Conservation (phyloP, 2,113 vertebrate species). For the Conger conger region DNA sequence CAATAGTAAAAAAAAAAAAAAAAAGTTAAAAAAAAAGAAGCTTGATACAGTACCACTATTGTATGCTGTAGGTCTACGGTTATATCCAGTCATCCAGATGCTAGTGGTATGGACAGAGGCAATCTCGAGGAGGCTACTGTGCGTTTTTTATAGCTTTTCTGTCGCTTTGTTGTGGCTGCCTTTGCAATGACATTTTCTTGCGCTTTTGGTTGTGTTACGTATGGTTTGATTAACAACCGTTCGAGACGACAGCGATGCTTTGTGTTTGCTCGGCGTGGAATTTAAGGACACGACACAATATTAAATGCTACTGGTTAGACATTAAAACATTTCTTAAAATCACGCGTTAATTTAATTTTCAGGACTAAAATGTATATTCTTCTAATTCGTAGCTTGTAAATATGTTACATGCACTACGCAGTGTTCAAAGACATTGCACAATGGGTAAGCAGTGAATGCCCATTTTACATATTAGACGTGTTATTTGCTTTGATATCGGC, state of each 20-base stretch:
- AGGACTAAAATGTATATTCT: not conserved
- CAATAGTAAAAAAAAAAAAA: too few species aligned
- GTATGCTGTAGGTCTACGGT: too few species aligned
- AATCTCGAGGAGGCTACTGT: not conserved
- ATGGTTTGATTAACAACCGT: not conserved
- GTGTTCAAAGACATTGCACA: slow-evolving; percentile 13
- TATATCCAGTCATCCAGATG: not conserved
- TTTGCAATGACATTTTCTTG: not conserved
- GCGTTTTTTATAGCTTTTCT: not conserved
- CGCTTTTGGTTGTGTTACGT: not conserved
- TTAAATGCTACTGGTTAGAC: too few species aligned
- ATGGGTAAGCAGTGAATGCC: slow-evolving; percentile 15
- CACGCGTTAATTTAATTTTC: too few species aligned
- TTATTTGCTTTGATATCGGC: slow-evolving; percentile 44
- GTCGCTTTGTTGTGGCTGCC: not conserved
- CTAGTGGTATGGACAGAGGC: not conserved
- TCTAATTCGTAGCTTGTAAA: not conserved
- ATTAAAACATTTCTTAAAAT: too few species aligned
- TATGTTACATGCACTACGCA: not conserved
- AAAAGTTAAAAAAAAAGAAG: too few species aligned
- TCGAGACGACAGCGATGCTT: not conserved
- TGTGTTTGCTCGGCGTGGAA: not conserved
- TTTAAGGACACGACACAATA: not conserved
- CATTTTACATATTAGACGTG: slow-evolving; percentile 23
- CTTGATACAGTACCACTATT: too few species aligned